phyloP scores from a whole-genome alignment of 2,797 vertebrate genomes.

The Coluber constrictor region DNA sequence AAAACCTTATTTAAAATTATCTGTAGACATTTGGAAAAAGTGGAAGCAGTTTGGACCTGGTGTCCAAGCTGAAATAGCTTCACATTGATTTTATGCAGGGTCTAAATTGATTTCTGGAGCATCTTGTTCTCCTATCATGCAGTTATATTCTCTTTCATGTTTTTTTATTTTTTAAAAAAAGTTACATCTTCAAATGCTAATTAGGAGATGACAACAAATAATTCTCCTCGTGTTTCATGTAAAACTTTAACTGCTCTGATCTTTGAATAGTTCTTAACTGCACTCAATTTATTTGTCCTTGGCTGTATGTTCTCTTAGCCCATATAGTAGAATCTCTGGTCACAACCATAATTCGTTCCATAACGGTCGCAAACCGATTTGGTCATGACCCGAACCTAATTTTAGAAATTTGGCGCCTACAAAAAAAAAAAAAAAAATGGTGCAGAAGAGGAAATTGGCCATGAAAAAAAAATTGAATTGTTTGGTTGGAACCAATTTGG shows the following conservation, averaged over 20 bases:
- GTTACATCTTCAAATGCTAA: background rate
- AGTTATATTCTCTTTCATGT: background rate
- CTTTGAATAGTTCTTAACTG: conserved; percentile 45
- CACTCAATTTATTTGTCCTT: conserved; percentile 46
- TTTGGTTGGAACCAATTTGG: too few species aligned
- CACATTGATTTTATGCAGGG: background rate
- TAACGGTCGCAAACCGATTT: too few species aligned
- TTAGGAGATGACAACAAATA: conserved; percentile 9
- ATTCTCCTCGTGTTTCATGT: conserved; percentile 29
- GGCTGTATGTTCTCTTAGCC: conserved; percentile 10
- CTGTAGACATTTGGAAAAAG: background rate
- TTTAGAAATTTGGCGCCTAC: too few species aligned
- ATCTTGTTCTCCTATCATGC: too few species aligned
- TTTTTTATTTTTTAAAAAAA: background rate
- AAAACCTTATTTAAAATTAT: background rate
- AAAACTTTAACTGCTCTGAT: conserved; percentile 60
- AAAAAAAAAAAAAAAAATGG: too few species aligned
- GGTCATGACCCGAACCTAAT: too few species aligned
- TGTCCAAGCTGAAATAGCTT: background rate
- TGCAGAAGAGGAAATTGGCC: too few species aligned
- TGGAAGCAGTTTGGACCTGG: background rate
- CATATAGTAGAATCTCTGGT: background rate
- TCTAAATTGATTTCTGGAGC: background rate
- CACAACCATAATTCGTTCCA: too few species aligned
- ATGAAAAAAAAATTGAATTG: too few species aligned